These are phyloP conservation scores for Dicrurus megarhynchus DNA, from an alignment of 2,113 vertebrate species.

Conservation along the genomic window DNA sequence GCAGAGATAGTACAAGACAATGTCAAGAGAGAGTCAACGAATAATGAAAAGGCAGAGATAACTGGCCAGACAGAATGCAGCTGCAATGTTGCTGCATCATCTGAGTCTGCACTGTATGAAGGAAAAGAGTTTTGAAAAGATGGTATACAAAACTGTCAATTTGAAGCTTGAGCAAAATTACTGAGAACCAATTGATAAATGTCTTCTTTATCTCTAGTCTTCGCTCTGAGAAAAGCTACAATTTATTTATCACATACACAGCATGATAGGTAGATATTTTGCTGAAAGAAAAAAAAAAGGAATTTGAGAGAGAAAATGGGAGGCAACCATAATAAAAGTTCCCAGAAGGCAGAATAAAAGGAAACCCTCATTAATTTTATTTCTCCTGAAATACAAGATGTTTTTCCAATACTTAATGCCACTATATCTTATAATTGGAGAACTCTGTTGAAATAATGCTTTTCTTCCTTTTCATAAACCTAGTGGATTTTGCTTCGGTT, in stretches of 20 bases:
- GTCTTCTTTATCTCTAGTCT: neutral
- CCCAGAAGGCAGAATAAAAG: neutral
- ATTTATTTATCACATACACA: neutral
- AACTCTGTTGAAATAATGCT: neutral
- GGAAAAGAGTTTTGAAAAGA: neutral
- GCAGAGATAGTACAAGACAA: neutral
- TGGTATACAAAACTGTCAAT: neutral
- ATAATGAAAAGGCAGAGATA: neutral
- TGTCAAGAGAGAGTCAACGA: neutral
- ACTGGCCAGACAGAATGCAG: neutral
- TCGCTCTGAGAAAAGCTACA: neutral
- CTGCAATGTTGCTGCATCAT: neutral
- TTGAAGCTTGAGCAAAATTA: neutral
- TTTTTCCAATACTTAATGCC: neutral
- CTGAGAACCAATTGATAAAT: neutral
- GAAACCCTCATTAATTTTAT: neutral
- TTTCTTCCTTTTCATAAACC: neutral
- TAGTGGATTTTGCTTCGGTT: neutral
- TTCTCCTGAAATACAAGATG: neutral
- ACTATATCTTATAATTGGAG: neutral
- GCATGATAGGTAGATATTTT: neutral
- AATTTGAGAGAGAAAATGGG: neutral
- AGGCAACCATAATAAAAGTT: neutral
- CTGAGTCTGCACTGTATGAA: neutral
- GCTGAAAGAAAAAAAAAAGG: neutral